These are phyloP conservation scores for Albula goreensis DNA, from an alignment of 2,113 vertebrate species.

Conservation along the genomic window DNA sequence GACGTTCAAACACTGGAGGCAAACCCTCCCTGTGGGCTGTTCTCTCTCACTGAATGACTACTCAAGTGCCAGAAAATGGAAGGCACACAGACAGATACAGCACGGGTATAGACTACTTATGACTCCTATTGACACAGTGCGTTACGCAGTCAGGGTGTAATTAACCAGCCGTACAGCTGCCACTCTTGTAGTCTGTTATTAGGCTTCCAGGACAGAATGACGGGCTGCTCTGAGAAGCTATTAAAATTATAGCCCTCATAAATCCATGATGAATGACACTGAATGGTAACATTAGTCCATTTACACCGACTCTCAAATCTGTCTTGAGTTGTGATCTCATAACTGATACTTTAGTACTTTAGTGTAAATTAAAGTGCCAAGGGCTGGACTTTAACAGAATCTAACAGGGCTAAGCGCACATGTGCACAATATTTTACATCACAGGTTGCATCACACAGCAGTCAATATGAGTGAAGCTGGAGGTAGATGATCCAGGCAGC, in stretches of 20 bases:
- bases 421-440: too few relatives aligned
- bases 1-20: constrained; percentile 31
- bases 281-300: too few relatives aligned
- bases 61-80: constrained; percentile 22
- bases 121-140: constrained; percentile 23
- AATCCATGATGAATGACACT: too few relatives aligned
- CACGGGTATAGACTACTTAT: constrained; percentile 25
- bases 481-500: too few relatives aligned
- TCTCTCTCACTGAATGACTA: constrained; percentile 26
- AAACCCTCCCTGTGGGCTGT: constrained; percentile 23
- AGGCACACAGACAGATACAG: constrained; percentile 17
- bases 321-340: too few relatives aligned
- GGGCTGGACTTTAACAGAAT: too few relatives aligned
- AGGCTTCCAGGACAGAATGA: not conserved
- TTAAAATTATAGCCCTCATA: not conserved
- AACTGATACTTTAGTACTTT: too few relatives aligned
- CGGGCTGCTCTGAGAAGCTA: not conserved
- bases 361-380: too few relatives aligned
- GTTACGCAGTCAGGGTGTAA: constrained; percentile 4
- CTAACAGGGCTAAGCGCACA: too few relatives aligned
- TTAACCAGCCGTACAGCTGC: not conserved
- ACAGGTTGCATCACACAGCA: too few relatives aligned
- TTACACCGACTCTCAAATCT: too few relatives aligned
- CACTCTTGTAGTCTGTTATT: not conserved
- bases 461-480: too few relatives aligned